phyloP scores from a whole-genome alignment of 2,888 invertebrate genomes.

The Tetanocera ferruginea region DNA sequence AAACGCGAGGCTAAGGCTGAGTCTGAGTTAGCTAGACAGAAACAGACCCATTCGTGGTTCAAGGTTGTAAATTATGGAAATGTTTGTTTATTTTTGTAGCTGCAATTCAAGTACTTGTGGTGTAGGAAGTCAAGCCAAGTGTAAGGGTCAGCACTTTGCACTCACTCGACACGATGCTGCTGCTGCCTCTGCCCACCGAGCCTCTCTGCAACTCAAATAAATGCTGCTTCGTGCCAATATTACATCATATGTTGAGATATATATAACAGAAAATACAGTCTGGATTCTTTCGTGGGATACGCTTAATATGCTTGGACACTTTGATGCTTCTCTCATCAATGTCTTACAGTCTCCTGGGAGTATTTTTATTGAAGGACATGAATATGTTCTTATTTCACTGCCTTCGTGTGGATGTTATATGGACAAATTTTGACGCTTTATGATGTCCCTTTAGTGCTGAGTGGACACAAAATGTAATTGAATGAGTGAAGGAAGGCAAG shows the following conservation, averaged over 20 bases:
- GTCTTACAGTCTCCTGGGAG: slow-evolving; percentile 48
- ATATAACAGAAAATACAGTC: slow-evolving; percentile 40
- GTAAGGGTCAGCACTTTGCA: slow-evolving; percentile 37
- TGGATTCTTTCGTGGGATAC: slow-evolving; percentile 14
- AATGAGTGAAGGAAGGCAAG: slow-evolving; percentile 46
- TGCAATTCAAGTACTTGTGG: background rate
- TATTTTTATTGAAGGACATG: slow-evolving; percentile 49
- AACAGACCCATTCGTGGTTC: background rate
- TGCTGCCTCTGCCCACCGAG: too few species aligned
- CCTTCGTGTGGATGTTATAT: slow-evolving; percentile 39
- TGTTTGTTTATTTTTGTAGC: slow-evolving; percentile 2
- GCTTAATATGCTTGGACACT: slow-evolving; percentile 51
- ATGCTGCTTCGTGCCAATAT: slow-evolving; percentile 46
- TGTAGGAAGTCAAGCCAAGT: slow-evolving; percentile 20
- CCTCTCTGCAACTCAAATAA: slow-evolving; percentile 27
- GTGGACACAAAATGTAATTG: slow-evolving; percentile 55
- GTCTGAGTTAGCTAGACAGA: background rate
- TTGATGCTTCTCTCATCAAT: slow-evolving; percentile 53
- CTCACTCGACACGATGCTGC: background rate
- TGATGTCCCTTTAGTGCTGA: slow-evolving; percentile 56
- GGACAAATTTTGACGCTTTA: slow-evolving; percentile 51
- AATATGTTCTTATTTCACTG: slow-evolving; percentile 39
- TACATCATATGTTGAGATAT: slow-evolving; percentile 51
- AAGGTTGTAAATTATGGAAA: slow-evolving; percentile 44
- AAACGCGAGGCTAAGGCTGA: background rate